phyloP scores from a whole-genome alignment of 2,113 vertebrate genomes.

The Clarias magur region DNA sequence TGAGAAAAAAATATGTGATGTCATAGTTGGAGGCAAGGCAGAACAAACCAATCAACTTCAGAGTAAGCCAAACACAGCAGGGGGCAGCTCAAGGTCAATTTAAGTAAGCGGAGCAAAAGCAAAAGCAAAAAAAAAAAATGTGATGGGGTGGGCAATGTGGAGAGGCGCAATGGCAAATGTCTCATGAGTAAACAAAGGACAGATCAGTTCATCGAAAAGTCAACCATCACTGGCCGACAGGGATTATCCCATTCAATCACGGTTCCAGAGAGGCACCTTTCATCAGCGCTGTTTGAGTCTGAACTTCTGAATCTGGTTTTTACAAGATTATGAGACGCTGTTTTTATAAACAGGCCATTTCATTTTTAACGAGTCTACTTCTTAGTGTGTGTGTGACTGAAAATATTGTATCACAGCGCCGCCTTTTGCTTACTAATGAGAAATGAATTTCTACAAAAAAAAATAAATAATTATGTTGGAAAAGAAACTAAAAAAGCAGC shows the following conservation, averaged over 20 bases:
- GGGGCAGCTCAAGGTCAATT: slow-evolving; percentile 32
- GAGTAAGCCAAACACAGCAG: slow-evolving; percentile 31
- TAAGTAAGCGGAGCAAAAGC: slow-evolving; percentile 40
- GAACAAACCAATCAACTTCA: slow-evolving; percentile 52
- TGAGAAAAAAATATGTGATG: slow-evolving; percentile 64
- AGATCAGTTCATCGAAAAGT: neutral
- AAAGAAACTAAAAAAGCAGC: neutral
- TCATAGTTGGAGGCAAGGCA: slow-evolving; percentile 61
- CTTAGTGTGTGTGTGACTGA: neutral
- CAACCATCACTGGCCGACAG: neutral
- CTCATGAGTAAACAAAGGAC: slow-evolving; percentile 76
- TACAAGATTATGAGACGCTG: no score
- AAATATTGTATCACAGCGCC: slow-evolving; percentile 5
- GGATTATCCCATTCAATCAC: neutral
- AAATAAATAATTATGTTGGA: neutral
- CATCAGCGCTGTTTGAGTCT: neutral
- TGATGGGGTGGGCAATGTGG: slow-evolving; percentile 39
- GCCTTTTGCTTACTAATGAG: slow-evolving; percentile 74
- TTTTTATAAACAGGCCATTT: neutral
- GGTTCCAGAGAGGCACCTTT: neutral
- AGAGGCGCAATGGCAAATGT: slow-evolving; percentile 21
- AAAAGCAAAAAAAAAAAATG: neutral
- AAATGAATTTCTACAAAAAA: neutral
- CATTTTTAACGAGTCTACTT: neutral
- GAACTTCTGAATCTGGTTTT: neutral